phyloP scores from a whole-genome alignment of 1,140 invertebrate species.

The Meteorus sp. region DNA sequence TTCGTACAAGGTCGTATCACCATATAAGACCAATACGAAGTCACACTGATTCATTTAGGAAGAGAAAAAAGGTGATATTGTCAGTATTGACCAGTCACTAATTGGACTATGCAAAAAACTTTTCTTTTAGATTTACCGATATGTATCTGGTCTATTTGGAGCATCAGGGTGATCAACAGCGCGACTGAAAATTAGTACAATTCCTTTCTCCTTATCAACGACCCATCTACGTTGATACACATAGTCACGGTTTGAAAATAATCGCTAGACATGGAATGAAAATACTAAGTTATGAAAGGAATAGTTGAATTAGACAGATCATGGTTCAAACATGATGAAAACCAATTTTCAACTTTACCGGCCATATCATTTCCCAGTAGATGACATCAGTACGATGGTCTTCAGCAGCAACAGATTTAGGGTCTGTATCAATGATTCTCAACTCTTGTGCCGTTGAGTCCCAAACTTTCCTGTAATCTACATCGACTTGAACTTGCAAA shows the following conservation, averaged over 20 bases:
- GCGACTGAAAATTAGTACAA: conserved; percentile 67
- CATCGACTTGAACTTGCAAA: conserved; percentile 78
- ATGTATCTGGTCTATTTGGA: conserved; percentile 62
- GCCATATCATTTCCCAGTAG: conserved; percentile 89
- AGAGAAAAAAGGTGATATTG: too few relatives aligned
- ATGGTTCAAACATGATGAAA: too few relatives aligned
- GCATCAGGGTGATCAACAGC: conserved; percentile 65
- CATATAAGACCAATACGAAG: conserved; percentile 85
- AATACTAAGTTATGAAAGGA: neutral
- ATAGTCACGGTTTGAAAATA: conserved; percentile 86
- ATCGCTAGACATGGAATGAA: conserved; percentile 60
- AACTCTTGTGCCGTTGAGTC: conserved; percentile 76
- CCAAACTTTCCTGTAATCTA: conserved; percentile 77
- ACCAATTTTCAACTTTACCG: conserved; percentile 62
- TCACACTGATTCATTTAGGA: too few relatives aligned
- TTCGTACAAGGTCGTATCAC: conserved; percentile 73
- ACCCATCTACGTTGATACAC: conserved; percentile 77
- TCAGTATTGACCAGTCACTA: too few relatives aligned
- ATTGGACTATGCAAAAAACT: neutral
- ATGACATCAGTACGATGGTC: conserved; percentile 70
- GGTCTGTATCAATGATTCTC: conserved; percentile 69
- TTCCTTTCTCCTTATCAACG: conserved; percentile 60
- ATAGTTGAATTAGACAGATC: conserved; percentile 1
- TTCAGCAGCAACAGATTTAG: conserved; percentile 41
- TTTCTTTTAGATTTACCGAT: conserved; percentile 48